Base-by-base conservation (phyloP, 2,113 vertebrate genomes). In the Centrocercus urophasianus region DNA sequence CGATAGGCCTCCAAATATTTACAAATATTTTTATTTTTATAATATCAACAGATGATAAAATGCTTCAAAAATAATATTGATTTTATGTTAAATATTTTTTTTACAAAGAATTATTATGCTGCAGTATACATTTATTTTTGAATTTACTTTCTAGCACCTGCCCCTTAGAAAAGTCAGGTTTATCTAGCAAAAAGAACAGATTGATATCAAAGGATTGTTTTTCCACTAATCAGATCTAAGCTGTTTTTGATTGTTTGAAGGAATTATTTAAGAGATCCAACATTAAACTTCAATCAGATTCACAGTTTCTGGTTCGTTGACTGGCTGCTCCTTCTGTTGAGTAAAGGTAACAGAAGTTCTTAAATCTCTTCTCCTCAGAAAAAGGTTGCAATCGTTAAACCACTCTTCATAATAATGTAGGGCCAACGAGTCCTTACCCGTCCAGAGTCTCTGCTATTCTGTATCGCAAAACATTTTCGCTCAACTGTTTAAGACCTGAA, bases 181-280 rank as follows among this genome's bases (percentile, higher is more conserved):
- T 76, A 84, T 88, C 54, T 91, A 63, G 45, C 40, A 42, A 76
- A 80, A 76, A 54, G 63, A 88, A 83, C 78, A 79, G 69, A 83
- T 4, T 83, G 78, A 83, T 87, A 95, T 86, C 76, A 86, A 90
- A 89, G 32, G 32, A 73, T 54, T 96, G 65, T 57, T 95, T 86
- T 93, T 89, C 71, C 64, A 65, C 56, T 94, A 54, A 79, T 21
- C 25, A 91, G 47, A 69, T 95, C 76, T 82, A 88, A 93, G 59
- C 54, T 83, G 40, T n/a, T 88, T 75, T 91, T 90, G 71, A 84
- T 83, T 91, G 88, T 95, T 93, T 0, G 4, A 82, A 90, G 60
- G 60, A 92, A 69, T 96, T 92, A 79, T 89, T 72, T 85, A 92
- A 76, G 61, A 90, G 38, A 86, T 30, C 18, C 12, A 65, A 65